Evolutionary conservation across 2,888 invertebrate species (phyloP).

Genomic region (Disparrhopalites patrizii): DNA sequence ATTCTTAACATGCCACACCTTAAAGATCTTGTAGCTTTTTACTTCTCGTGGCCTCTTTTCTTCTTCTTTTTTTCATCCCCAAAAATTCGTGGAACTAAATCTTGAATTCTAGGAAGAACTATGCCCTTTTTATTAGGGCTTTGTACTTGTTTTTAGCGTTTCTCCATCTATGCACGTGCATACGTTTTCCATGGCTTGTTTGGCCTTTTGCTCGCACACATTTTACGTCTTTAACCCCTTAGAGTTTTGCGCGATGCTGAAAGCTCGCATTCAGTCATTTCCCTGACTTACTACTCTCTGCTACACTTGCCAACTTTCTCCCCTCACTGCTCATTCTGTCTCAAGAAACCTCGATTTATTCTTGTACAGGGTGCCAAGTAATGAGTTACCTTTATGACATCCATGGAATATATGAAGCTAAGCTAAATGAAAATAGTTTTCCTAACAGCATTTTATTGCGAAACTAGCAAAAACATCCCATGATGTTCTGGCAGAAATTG

Average conservation of each 20-base stretch:
- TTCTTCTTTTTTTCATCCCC: neutral
- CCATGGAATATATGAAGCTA: too few species aligned
- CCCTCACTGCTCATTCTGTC: constrained; percentile 2
- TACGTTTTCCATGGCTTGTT: too few species aligned
- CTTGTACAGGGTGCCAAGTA: neutral
- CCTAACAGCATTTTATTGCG: too few species aligned
- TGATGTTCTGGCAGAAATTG: neutral
- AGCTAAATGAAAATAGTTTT: too few species aligned
- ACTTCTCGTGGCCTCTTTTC: neutral
- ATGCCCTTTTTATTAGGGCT: too few species aligned
- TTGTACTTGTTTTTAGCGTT: too few species aligned
- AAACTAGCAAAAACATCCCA: too few species aligned
- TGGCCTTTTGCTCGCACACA: neutral
- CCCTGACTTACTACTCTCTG: constrained; percentile 7
- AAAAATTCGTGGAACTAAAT: too few species aligned
- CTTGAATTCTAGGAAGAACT: too few species aligned
- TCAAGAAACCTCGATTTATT: neutral
- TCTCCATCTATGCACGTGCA: too few species aligned
- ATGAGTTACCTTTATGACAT: too few species aligned
- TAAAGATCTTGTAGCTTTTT: constrained; percentile 6
- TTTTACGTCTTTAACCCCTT: neutral
- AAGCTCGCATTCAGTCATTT: constrained; percentile 10
- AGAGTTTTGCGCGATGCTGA: constrained; percentile 1
- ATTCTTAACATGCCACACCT: constrained; percentile 15
- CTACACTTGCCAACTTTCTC: neutral